Evolutionary conservation across 2,113 vertebrate genomes (phyloP).

Genomic region (Salvator merianae): DNA sequence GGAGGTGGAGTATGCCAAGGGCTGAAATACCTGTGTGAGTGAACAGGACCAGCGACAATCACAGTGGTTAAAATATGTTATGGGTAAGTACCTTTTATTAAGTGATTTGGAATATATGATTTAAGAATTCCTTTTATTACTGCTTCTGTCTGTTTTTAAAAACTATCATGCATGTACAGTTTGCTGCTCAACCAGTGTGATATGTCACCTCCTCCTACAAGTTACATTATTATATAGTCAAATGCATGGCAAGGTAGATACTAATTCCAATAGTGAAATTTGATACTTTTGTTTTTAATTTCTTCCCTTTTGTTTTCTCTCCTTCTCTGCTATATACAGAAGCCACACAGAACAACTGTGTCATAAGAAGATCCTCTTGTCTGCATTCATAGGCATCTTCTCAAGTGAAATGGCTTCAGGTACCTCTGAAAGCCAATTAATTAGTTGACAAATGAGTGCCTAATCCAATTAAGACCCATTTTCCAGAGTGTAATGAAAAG

Average conservation of each 20-base stretch:
- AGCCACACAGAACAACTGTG: not conserved
- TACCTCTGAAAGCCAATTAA: constrained; percentile 41
- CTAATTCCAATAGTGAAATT: not conserved
- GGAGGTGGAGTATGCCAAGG: too few species aligned
- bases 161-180: not conserved
- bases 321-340: not conserved
- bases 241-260: not conserved
- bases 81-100: not conserved
- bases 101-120: not conserved
- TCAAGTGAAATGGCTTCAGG: constrained; percentile 36
- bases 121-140: not conserved
- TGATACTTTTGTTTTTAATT: not conserved
- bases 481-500: constrained; percentile 36
- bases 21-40: not conserved
- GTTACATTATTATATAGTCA: not conserved
- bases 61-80: not conserved
- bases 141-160: not conserved
- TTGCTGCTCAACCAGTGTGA: too few species aligned
- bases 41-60: not conserved
- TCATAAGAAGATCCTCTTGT: constrained; percentile 23
- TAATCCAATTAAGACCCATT: constrained; percentile 44
- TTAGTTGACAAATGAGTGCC: constrained; percentile 40
- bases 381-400: constrained; percentile 31
- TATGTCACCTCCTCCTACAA: too few species aligned
- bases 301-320: not conserved